Percentiles rank a stretch among this genome's conserved stretches.
These are phyloP conservation scores for Heliconius nattereri DNA, from an alignment of 1,140 invertebrate species.

Conservation along the genomic window DNA sequence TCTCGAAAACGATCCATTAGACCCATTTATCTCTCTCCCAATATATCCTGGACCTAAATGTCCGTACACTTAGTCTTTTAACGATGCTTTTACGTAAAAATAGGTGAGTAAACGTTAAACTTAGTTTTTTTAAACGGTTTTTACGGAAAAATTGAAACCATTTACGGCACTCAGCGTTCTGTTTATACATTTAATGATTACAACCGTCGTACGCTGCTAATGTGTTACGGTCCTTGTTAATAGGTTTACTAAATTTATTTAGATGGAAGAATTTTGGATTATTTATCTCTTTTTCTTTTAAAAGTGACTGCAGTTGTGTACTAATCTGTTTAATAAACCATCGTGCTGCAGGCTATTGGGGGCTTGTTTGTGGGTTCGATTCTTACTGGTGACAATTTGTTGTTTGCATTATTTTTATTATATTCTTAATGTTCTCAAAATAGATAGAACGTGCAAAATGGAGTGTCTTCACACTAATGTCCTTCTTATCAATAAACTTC, in stretches of 20 bases:
- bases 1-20: constrained; percentile 39
- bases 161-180: constrained; percentile 56
- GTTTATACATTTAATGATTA: constrained; percentile 37
- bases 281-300: neutral
- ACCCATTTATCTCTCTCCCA: constrained; percentile 33
- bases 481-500: neutral
- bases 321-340: neutral
- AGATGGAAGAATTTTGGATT: neutral
- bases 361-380: neutral
- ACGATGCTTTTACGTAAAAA: constrained; percentile 49
- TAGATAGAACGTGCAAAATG: neutral
- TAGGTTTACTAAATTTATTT: constrained; percentile 24
- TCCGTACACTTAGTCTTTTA: constrained; percentile 66
- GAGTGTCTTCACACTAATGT: neutral
- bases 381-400: neutral
- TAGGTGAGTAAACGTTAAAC: constrained; percentile 11
- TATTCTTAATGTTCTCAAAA: neutral
- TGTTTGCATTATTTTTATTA: neutral
- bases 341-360: too few species aligned
- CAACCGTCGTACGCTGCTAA: constrained; percentile 22
- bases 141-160: constrained; percentile 59
- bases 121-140: constrained; percentile 39
- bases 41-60: constrained; percentile 41
- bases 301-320: neutral
- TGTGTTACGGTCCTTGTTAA: constrained; percentile 16